Percentiles rank a stretch among this genome's conserved stretches.
Evolutionary conservation across 2,113 vertebrate genomes (phyloP).

Genomic region (Hymenochirus boettgeri): DNA sequence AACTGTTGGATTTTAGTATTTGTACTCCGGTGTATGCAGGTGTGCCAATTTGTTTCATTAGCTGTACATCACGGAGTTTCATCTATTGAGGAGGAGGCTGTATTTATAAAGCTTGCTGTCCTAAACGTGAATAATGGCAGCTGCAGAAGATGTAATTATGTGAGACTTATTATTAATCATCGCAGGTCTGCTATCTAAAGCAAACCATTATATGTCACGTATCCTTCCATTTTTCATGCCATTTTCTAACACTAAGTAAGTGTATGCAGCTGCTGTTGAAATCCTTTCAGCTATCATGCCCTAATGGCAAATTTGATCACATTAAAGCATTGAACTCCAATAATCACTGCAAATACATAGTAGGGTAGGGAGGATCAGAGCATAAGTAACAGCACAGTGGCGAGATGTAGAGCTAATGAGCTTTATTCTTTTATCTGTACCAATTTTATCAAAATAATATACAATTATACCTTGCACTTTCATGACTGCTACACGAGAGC

Average conservation of each 20-base stretch:
- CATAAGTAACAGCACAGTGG: slow-evolving; percentile 63
- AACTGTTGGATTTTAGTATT: slow-evolving; percentile 5
- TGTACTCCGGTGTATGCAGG: slow-evolving; percentile 33
- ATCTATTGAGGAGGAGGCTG: slow-evolving; percentile 54
- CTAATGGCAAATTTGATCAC: slow-evolving; percentile 67
- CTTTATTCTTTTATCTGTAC: slow-evolving; percentile 67
- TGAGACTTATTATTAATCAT: slow-evolving; percentile 60
- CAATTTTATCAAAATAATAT: slow-evolving; percentile 70
- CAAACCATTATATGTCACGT: slow-evolving; percentile 59
- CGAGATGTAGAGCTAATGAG: slow-evolving; percentile 68
- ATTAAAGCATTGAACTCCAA: slow-evolving; percentile 65
- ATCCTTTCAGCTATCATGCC: slow-evolving; percentile 61
- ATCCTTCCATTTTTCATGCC: slow-evolving; percentile 62
- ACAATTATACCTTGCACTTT: slow-evolving; percentile 70
- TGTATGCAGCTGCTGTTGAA: slow-evolving; percentile 56
- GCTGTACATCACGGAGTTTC: slow-evolving; percentile 45
- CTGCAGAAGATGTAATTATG: slow-evolving; percentile 64
- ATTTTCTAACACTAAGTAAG: slow-evolving; percentile 62
- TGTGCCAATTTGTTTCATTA: slow-evolving; percentile 42
- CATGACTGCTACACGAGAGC: slow-evolving; percentile 57
- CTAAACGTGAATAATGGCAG: slow-evolving; percentile 64
- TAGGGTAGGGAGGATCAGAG: slow-evolving; percentile 58
- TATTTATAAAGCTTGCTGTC: slow-evolving; percentile 54
- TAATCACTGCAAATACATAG: slow-evolving; percentile 61
- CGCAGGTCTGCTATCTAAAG: slow-evolving; percentile 62